phyloP scores from a whole-genome alignment of 1,140 invertebrate genomes.

The Chlorops oryzae region DNA sequence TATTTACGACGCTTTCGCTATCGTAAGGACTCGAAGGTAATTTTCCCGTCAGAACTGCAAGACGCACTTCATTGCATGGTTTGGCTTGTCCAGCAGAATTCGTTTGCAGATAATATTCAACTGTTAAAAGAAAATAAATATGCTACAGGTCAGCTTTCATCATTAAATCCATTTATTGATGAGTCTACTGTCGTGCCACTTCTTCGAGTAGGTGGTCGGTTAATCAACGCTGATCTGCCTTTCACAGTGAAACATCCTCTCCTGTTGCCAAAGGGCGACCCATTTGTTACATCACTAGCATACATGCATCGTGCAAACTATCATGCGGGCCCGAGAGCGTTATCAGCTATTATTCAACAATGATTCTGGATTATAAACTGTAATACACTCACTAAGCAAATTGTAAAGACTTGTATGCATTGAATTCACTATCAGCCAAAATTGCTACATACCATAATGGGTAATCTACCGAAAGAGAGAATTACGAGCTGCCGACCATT shows the following conservation, averaged over 20 bases:
- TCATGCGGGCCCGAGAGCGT: constrained; percentile 29
- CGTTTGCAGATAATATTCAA: not conserved
- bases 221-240: constrained; percentile 28
- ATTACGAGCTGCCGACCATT: not conserved
- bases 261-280: not conserved
- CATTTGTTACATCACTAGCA: not conserved
- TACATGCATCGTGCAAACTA: constrained; percentile 21
- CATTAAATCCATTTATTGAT: constrained; percentile 46
- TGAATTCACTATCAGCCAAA: constrained; percentile 23
- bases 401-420: constrained; percentile 23
- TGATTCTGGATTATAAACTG: constrained; percentile 23
- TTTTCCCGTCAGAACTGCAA: not conserved
- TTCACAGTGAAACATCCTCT: constrained; percentile 40
- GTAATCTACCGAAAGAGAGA: not conserved
- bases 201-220: constrained; percentile 31
- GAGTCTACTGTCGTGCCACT: constrained; percentile 19
- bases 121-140: not conserved
- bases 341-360: constrained; percentile 14
- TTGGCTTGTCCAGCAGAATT: not conserved
- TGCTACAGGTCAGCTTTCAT: not conserved
- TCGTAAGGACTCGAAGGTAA: not conserved
- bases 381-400: constrained; percentile 12
- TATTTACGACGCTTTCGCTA: not conserved
- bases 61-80: not conserved
- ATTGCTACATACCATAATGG: not conserved